phyloP scores from a whole-genome alignment of 2,888 invertebrate species.

The Xylocampa areola region DNA sequence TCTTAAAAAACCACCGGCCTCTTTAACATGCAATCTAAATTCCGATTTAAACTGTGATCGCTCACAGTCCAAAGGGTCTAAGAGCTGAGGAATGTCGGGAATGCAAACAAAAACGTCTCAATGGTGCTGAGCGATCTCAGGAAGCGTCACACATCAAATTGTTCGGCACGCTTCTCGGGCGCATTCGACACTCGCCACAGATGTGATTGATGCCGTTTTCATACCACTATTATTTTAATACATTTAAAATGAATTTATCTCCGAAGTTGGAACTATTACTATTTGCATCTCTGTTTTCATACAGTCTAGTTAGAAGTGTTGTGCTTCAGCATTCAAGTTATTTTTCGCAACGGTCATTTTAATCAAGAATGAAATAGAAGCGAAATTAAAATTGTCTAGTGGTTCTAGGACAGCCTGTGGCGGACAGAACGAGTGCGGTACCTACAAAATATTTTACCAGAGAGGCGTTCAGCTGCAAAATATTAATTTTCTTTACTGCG shows the following conservation, averaged over 20 bases:
- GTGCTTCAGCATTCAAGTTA: slow-evolving; percentile 2
- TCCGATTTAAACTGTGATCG: slow-evolving; percentile 65
- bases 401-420: slow-evolving; percentile 42
- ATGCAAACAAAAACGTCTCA: slow-evolving; percentile 70
- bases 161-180: slow-evolving; percentile 57
- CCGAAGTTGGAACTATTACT: slow-evolving; percentile 1
- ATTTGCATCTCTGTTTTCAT: neutral
- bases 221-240: slow-evolving; percentile 32
- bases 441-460: slow-evolving; percentile 53
- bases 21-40: slow-evolving; percentile 64
- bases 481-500: slow-evolving; percentile 59
- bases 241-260: slow-evolving; percentile 19
- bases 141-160: slow-evolving; percentile 64
- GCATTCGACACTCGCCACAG: slow-evolving; percentile 48
- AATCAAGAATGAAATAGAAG: slow-evolving; percentile 30
- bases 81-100: slow-evolving; percentile 60
- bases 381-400: slow-evolving; percentile 35
- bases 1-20: slow-evolving; percentile 56
- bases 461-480: slow-evolving; percentile 55
- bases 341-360: slow-evolving; percentile 20
- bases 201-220: slow-evolving; percentile 53
- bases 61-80: slow-evolving; percentile 60
- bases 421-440: slow-evolving; percentile 49
- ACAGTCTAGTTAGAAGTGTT: neutral
- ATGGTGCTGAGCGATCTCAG: slow-evolving; percentile 55